Evolutionary conservation across 2,113 vertebrate genomes (phyloP).

Genomic region (Podiceps cristatus): DNA sequence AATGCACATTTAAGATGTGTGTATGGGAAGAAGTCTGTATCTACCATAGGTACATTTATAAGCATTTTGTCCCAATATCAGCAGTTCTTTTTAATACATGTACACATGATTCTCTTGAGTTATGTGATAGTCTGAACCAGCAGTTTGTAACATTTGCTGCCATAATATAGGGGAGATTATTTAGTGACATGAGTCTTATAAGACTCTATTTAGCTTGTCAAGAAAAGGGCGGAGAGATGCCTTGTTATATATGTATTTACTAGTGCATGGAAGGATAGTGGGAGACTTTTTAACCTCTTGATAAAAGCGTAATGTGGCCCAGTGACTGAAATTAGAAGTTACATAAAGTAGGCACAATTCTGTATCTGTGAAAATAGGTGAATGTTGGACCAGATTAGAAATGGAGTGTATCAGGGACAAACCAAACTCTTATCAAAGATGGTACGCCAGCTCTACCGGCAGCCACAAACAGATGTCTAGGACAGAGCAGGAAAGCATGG

Average conservation of each 20-base stretch:
- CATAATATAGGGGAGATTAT: background rate
- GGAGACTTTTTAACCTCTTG: background rate
- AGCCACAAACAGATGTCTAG: background rate
- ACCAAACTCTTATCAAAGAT: background rate
- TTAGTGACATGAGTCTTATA: background rate
- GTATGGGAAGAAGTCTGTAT: background rate
- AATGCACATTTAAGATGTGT: background rate
- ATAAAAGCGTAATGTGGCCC: fast-evolving
- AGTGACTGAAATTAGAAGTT: background rate
- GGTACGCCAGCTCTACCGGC: background rate
- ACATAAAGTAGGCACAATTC: background rate
- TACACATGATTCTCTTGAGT: background rate
- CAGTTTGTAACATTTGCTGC: background rate
- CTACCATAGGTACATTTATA: background rate
- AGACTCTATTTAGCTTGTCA: background rate
- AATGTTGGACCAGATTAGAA: background rate
- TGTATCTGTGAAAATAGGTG: background rate
- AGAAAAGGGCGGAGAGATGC: background rate
- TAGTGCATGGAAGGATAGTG: background rate
- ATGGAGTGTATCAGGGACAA: background rate
- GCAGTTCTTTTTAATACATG: background rate
- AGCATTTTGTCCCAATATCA: background rate
- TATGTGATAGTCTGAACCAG: background rate
- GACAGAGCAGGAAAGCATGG: background rate
- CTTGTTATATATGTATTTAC: background rate